Conservation (phyloP, 1,140 invertebrate genomes). For the Euwallacea fornicatus region DNA sequence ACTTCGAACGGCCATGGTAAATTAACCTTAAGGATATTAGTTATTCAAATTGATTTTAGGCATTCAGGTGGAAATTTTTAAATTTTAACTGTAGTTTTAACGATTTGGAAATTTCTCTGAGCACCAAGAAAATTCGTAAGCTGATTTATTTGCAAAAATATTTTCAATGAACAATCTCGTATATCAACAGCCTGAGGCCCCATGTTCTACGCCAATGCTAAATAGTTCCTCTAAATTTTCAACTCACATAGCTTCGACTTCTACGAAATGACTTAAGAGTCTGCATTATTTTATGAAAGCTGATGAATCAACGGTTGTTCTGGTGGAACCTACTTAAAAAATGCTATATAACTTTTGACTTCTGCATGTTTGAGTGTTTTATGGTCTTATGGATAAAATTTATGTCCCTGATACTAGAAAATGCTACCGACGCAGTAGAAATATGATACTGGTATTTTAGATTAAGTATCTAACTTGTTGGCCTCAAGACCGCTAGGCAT, state of each 20-base stretch:
- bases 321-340: slow-evolving; percentile 14
- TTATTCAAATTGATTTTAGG: too few species aligned
- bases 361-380: slow-evolving; percentile 14
- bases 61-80: too few species aligned
- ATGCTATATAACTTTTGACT: slow-evolving; percentile 17
- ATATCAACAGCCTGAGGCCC: too few species aligned
- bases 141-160: too few species aligned
- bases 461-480: slow-evolving; percentile 16
- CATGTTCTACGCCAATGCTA: too few species aligned
- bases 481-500: not conserved
- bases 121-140: too few species aligned
- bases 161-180: too few species aligned
- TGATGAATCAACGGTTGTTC: slow-evolving; percentile 10
- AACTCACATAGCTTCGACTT: not conserved
- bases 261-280: slow-evolving; percentile 19
- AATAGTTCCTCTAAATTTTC: too few species aligned
- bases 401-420: slow-evolving; percentile 13
- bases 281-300: slow-evolving; percentile 13
- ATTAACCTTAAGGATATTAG: too few species aligned
- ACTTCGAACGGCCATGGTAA: too few species aligned
- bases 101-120: too few species aligned
- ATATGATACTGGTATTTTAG: slow-evolving; percentile 17
- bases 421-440: slow-evolving; percentile 20
- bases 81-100: too few species aligned
- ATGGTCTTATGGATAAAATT: not conserved